Evolutionary conservation across 2,113 vertebrate species (phyloP), one percentile per base, ranked within the genome.

Genomic region (Salvelinus fontinalis): DNA sequence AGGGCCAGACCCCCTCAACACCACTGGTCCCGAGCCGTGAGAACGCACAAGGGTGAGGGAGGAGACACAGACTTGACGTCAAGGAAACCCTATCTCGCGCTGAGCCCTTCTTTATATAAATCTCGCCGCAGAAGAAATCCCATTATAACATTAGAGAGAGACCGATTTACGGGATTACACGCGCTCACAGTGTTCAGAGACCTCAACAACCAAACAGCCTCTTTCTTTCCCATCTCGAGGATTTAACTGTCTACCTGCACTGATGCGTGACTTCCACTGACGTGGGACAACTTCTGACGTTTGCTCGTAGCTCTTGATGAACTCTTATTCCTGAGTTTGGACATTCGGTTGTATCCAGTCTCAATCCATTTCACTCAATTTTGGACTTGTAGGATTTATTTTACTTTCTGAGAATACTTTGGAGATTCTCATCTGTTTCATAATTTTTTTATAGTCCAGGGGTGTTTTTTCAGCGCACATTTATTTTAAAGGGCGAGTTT

Each of bases 11-110:
- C 31, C 31, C 18, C 27, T 20, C 31, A n/a, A 68, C 14, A 1
- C 31, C 67, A 13, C 67, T 14, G 31, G 67, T 3, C 31, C 31
- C 18, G n/a, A 16, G 11, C 88, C 87, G 91, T 88, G 86, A 82
- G 85, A 78, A 78, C 70, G 75, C 7, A 2, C 5, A 89, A 87
- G 91, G 87, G 86, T 81, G 84, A 80, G 77, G 72, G 76, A 67
- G 84, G 82, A 80, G 89, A 88, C 71, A 89, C 67, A 24, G 22
- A 65, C 82, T 81, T 92, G 93, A 95, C 94, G 94, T 96, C 94
- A 95, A 93, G 94, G 94, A 95, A 94, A 94, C 93, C 94, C 93
- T 90, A 81, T 87, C 88, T 83, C 31, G 16, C 68, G 31, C 70
- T 74, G 57, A 77, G 18, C 26, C 18, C 60, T 62, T 72, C 71